These are phyloP conservation scores for Atta colombica DNA, from an alignment of 1,140 invertebrate species.

Conservation along the genomic window DNA sequence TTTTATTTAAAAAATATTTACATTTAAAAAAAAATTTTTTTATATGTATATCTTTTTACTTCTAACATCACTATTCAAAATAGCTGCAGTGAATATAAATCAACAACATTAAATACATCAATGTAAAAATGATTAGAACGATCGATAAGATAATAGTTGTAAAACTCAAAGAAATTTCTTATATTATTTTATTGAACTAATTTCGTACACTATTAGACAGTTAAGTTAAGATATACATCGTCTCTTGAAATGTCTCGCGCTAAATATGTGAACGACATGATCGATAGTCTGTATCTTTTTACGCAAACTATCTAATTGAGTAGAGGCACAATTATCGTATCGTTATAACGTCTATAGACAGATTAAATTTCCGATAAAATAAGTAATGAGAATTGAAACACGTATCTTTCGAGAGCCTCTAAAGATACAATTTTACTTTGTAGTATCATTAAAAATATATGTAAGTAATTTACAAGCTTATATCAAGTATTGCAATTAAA, in stretches of 20 bases:
- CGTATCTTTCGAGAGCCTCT: neutral
- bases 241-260: neutral
- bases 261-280: neutral
- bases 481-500: conserved; percentile 6
- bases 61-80: too few relatives aligned
- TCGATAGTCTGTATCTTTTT: neutral
- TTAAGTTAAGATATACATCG: neutral
- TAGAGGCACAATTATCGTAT: neutral
- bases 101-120: too few relatives aligned
- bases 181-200: neutral
- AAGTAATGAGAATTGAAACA: neutral
- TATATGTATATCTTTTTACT: too few relatives aligned
- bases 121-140: neutral
- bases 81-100: too few relatives aligned
- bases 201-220: neutral
- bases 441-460: neutral
- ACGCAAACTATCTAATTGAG: neutral
- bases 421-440: conserved; percentile 6
- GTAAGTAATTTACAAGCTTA: neutral
- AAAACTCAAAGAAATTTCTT: neutral
- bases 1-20: too few relatives aligned
- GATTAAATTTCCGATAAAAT: neutral
- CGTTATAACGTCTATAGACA: neutral
- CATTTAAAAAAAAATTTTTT: too few relatives aligned
- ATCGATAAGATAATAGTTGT: neutral